phyloP scores from a whole-genome alignment of 2,888 invertebrate species.

The Drosophila tripunctata region DNA sequence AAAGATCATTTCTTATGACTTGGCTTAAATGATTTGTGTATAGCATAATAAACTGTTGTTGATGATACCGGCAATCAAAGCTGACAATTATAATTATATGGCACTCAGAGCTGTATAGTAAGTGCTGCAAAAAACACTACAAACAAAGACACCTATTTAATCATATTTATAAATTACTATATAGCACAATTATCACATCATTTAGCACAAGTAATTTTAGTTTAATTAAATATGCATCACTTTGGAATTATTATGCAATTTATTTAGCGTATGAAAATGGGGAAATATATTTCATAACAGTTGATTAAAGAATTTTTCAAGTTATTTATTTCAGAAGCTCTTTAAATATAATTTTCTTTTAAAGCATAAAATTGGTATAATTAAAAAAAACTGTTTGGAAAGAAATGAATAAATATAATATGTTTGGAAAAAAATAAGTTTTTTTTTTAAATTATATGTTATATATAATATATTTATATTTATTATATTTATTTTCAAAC shows the following conservation, averaged over 20 bases:
- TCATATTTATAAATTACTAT: neutral
- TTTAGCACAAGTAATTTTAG: neutral
- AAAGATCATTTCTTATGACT: constrained; percentile 40
- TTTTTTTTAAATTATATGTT: too few relatives aligned
- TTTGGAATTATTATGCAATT: neutral
- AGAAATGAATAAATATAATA: too few relatives aligned
- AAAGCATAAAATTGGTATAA: too few relatives aligned
- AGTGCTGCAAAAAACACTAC: too few relatives aligned
- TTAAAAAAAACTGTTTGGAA: too few relatives aligned
- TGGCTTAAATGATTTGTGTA: constrained; percentile 26
- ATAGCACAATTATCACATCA: neutral
- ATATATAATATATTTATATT: too few relatives aligned
- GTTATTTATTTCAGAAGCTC: too few relatives aligned
- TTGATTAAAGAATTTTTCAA: neutral
- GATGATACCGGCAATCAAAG: constrained; percentile 10
- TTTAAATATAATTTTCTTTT: too few relatives aligned
- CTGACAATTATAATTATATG: constrained; percentile 5
- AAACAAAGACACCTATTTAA: neutral
- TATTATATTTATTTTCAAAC: too few relatives aligned
- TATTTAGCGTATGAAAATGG: neutral
- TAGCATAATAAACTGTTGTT: constrained; percentile 24
- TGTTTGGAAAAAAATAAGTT: too few relatives aligned
- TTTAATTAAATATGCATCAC: neutral
- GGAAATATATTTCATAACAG: neutral
- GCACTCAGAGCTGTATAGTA: neutral